phyloP scores from a whole-genome alignment of 2,797 vertebrate genomes.

The Hydrophis major region DNA sequence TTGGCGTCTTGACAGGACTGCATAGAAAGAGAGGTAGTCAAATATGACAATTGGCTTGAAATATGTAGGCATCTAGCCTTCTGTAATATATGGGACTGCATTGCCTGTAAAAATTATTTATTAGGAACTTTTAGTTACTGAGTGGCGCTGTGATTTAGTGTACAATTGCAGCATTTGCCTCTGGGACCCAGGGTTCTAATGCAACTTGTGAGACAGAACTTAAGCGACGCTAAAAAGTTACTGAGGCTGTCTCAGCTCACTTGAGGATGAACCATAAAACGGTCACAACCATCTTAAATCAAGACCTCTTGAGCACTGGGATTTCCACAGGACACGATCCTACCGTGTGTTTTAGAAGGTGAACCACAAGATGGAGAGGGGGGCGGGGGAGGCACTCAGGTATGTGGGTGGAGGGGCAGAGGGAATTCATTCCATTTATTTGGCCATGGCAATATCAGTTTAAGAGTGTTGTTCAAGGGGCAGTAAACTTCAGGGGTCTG shows the following conservation, averaged over 20 bases:
- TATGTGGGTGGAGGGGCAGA: neutral
- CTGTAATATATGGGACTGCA: conserved; percentile 67
- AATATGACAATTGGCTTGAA: conserved; percentile 65
- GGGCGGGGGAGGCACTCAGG: neutral
- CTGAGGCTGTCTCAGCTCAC: conserved; percentile 67
- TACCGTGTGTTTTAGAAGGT: conserved; percentile 53
- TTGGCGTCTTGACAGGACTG: conserved; percentile 41
- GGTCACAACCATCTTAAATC: conserved; percentile 73
- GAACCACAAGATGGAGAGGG: neutral
- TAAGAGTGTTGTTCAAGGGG: neutral
- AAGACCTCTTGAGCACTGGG: conserved; percentile 52
- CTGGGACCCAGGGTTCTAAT: conserved; percentile 60
- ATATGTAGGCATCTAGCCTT: conserved; percentile 62
- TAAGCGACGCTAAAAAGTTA: conserved; percentile 71
- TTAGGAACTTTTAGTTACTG: conserved; percentile 58
- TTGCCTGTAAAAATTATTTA: conserved; percentile 73
- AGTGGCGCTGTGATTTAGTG: conserved; percentile 68
- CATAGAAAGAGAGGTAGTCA: conserved; percentile 48
- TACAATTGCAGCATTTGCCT: conserved; percentile 55
- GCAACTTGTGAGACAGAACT: conserved; percentile 56
- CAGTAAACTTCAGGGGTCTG: neutral
- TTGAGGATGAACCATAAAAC: conserved; percentile 69
- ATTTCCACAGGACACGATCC: conserved; percentile 67
- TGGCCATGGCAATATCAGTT: neutral
- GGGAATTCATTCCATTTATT: neutral